phyloP scores from a whole-genome alignment of 2,888 invertebrate genomes.

The Desoria tigrina region DNA sequence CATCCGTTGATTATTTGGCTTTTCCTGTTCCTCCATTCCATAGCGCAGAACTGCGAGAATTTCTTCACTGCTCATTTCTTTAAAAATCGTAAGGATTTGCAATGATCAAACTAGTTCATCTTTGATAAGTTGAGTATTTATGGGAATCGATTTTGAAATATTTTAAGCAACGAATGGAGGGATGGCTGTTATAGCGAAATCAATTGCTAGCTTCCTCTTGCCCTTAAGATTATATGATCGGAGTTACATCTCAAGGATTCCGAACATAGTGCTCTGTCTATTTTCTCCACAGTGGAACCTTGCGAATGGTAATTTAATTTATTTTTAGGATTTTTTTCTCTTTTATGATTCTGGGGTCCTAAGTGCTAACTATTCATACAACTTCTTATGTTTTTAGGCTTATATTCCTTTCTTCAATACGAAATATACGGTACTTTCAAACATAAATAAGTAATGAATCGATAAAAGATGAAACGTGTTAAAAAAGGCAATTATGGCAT shows the following conservation, averaged over 20 bases:
- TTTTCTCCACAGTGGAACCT: conserved; percentile 40
- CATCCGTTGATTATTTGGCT: conserved; percentile 23
- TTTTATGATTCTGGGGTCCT: too few species aligned
- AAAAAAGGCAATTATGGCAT: neutral
- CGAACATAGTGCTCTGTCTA: conserved; percentile 19
- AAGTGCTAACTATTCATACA: too few species aligned
- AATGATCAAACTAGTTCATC: too few species aligned
- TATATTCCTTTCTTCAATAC: conserved; percentile 32
- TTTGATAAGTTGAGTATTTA: too few species aligned
- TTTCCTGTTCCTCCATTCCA: conserved; percentile 29
- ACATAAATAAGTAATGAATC: too few species aligned
- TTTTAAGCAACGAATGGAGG: conserved; percentile 34
- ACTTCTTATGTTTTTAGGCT: too few species aligned
- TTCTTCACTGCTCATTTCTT: conserved; percentile 30
- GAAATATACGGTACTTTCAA: conserved; percentile 33
- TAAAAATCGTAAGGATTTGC: conserved; percentile 25
- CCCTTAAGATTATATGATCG: conserved; percentile 21
- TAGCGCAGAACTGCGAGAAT: conserved; percentile 13
- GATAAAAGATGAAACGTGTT: neutral
- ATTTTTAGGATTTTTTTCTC: too few species aligned
- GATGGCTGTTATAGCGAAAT: conserved; percentile 12
- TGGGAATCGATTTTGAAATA: too few species aligned
- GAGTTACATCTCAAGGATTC: neutral
- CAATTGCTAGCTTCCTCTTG: conserved; percentile 12
- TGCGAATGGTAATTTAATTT: conserved; percentile 29